Base-by-base conservation (phyloP, 2,888 invertebrate species). In the Mimachlamys varia region DNA sequence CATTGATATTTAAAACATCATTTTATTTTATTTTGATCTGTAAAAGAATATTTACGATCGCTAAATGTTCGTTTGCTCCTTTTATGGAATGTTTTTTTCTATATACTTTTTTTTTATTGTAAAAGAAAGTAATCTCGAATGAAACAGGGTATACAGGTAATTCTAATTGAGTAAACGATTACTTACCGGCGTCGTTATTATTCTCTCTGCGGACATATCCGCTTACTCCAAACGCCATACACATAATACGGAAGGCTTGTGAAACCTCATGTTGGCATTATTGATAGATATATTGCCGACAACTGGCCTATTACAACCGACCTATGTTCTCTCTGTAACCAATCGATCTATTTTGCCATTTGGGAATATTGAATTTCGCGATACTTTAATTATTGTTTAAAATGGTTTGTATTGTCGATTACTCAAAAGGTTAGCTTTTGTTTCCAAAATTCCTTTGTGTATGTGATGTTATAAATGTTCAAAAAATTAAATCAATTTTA, bases 311-410 rank as follows among this genome's bases (percentile, higher is more conserved):
- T 22, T 19, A 58, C 22, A 58, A n/a, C 58, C 3, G 58, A 58
- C 7, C 76, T 33, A 27, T 76, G 12, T 76, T 76, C 33, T 33
- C 62, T 0, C 62, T 19, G 53, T 22, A 58, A 27, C 5, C 27
- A 33, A 76, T 76, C 76, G 33, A 76, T 76, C 27, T 76, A 76
- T 5, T 76, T 76, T 76, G 33, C 76, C 76, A 76, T 76, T 76
- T 76, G 76, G 76, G 33, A 76, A 76, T 76, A 76, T 76, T 22
- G 76, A 76, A 76, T 76, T 76, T 76, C 15, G 13, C 76, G 1
- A 76, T 76, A 33, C 33, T 33, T 33, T 33, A 76, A 33, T 12
- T 27, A 76, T 76, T 76, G 2, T 33, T 76, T 76, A 33, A 76
- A 58, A 76, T 33, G 76, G 22, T 76, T 76, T 12, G 27, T 76